Base-by-base conservation (phyloP, 53 echinoderm and acorn worm species). In the Temnopleurus reevesii region DNA sequence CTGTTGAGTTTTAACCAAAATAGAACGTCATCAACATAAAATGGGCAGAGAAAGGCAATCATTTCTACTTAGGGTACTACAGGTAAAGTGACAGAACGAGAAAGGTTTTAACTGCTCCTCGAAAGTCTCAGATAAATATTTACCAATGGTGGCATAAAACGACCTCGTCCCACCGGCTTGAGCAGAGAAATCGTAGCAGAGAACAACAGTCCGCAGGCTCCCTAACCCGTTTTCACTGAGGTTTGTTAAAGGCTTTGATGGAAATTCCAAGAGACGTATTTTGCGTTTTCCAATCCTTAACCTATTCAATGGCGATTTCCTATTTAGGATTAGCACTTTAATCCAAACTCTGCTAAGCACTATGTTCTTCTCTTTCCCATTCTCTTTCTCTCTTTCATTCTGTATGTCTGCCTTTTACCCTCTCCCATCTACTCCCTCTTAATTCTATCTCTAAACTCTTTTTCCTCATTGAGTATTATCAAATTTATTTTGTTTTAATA, bases 51-150 rank as follows among this genome's bases (percentile, higher is more conserved):
- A n/a, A n/a, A n/a, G n/a, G 71, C 43, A 38, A 41, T 41, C 71
- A 41, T 41, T 41, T 41, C 6, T 38, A 41, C 71, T 71, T 21
- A 41, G 15, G 63, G 71, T 41, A 2, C n/a, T 71, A 23, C 28
- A 71, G 23, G n/a, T 71, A n/a, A 21, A 41, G 41, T 41, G 71
- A 71, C 71, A 38, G 71, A 8, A 18, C 19, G 71, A 71, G 71
- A 71, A 64, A 71, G 36, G 71, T 71, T 71, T 71, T 71, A 71
- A 71, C 49, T 79, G 46, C 79, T 49, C 2, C 79, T 79, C 79
- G 13, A 46, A 46, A 79, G 46, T 47, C 21, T n/a, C 21, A 28
- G 15, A 79, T 79, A 79, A 79, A 79, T 79, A 79, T 79, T 79
- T 79, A 79, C 79, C 51, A 5, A 46, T 49, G 79, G 46, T 46